phyloP scores from a whole-genome alignment of 53 echinoderm and acorn worm genomes.

The Stichopus horrens region DNA sequence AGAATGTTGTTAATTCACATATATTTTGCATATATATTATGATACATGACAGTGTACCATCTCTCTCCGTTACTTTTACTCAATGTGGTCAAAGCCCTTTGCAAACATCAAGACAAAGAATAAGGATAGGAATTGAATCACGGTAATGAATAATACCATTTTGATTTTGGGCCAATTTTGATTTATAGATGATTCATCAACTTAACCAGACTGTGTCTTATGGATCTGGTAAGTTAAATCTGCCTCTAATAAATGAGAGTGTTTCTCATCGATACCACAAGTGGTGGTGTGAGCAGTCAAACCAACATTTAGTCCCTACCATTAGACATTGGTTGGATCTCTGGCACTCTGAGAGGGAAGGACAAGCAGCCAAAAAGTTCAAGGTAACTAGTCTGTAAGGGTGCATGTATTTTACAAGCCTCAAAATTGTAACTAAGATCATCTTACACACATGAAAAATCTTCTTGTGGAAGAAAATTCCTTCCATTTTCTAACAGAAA shows the following conservation, averaged over 20 bases:
- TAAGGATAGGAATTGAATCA: neutral
- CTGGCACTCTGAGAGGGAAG: conserved; percentile 44
- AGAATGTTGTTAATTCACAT: too few species aligned
- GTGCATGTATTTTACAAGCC: neutral
- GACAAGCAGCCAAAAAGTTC: neutral
- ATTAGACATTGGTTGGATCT: conserved; percentile 71
- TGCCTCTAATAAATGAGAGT: conserved; percentile 43
- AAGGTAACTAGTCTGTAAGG: neutral
- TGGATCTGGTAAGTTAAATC: conserved; percentile 24
- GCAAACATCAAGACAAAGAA: too few species aligned
- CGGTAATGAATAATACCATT: neutral
- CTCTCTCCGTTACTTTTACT: too few species aligned
- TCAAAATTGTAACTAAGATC: too few species aligned
- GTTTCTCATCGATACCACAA: conserved; percentile 64
- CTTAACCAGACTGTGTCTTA: conserved; percentile 27
- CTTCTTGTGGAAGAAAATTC: too few species aligned
- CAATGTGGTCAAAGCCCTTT: too few species aligned
- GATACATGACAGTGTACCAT: too few species aligned
- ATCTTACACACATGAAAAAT: too few species aligned
- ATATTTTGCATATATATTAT: too few species aligned
- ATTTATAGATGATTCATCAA: conserved; percentile 31
- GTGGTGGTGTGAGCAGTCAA: conserved; percentile 86
- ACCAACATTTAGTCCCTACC: conserved; percentile 80
- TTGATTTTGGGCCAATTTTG: neutral
- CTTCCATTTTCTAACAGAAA: too few species aligned